A percentile compares a stretch with the other conserved stretches of the same genome.
Conservation (phyloP, 1,140 invertebrate species). For the Pollicipes pollicipes region DNA sequence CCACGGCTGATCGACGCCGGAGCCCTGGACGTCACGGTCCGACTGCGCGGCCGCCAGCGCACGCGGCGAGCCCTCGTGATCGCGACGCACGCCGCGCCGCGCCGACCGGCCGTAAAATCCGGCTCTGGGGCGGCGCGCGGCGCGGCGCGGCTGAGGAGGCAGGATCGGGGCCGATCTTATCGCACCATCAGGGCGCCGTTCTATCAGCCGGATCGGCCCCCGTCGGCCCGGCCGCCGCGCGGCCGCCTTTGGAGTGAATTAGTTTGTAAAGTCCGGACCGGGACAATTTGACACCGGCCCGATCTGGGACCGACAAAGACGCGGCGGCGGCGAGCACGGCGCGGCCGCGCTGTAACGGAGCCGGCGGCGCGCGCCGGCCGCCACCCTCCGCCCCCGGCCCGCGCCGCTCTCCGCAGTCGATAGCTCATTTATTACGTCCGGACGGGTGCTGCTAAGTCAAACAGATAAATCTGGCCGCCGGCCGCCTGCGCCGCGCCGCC, state of each 20-base stretch:
- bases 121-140: neutral
- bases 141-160: neutral
- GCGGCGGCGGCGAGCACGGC: too few relatives aligned
- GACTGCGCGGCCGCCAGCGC: too few relatives aligned
- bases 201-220: neutral
- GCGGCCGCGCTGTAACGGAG: too few relatives aligned
- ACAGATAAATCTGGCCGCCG: slow-evolving; percentile 2
- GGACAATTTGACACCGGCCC: neutral
- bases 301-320: too few relatives aligned
- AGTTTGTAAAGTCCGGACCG: neutral
- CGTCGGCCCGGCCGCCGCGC: neutral
- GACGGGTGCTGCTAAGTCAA: neutral
- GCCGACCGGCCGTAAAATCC: neutral
- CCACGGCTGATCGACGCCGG: neutral
- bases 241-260: neutral
- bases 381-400: too few relatives aligned
- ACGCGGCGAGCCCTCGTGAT: too few relatives aligned
- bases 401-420: too few relatives aligned
- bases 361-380: too few relatives aligned
- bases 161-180: neutral
- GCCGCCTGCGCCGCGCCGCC: too few relatives aligned
- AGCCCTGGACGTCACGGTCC: too few relatives aligned
- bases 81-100: neutral
- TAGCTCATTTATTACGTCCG: neutral
- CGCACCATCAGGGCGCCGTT: neutral